A percentile compares a stretch with the other conserved stretches of the same genome.
These are phyloP conservation scores for Amphimallon solstitiale DNA, from an alignment of 2,888 invertebrate genomes.

Conservation along the genomic window DNA sequence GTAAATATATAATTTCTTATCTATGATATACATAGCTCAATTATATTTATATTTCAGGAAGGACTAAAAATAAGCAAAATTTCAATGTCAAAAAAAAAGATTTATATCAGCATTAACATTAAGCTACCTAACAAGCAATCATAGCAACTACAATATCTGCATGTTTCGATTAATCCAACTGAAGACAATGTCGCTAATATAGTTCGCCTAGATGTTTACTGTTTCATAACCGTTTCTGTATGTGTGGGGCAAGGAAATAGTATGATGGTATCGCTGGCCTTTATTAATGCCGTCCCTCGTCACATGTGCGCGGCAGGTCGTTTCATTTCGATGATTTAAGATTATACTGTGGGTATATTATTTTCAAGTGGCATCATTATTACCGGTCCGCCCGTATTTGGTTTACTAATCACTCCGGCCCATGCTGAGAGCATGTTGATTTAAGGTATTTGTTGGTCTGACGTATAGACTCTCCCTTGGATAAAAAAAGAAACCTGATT, in stretches of 20 bases:
- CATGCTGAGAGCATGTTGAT: conserved; percentile 43
- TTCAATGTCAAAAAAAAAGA: no score
- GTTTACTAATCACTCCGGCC: conserved; percentile 55
- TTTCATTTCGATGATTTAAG: conserved; percentile 61
- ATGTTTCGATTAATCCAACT: conserved; percentile 38
- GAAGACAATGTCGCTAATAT: conserved; percentile 46
- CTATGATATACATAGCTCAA: no score
- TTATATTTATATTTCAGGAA: no score
- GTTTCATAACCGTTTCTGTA: conserved; percentile 54
- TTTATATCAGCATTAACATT: background rate
- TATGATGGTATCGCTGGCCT: conserved; percentile 45
- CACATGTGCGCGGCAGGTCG: conserved; percentile 57
- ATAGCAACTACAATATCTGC: conserved; percentile 48
- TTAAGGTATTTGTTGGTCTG: conserved; percentile 34
- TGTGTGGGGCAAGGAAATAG: conserved; percentile 15
- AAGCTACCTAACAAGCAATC: background rate
- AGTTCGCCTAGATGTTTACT: conserved; percentile 53
- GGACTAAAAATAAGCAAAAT: no score
- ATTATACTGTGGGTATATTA: conserved; percentile 56
- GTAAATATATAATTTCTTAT: no score
- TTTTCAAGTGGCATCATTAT: conserved; percentile 58
- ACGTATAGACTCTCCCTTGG: background rate
- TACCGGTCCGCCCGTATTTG: conserved; percentile 55
- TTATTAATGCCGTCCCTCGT: conserved; percentile 60
- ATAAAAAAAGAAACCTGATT: background rate